Percentiles rank a stretch among this genome's conserved stretches.
These are phyloP conservation scores for Petrocephalus schoutedeni DNA, from an alignment of 2,797 vertebrate genomes.

Conservation along the genomic window DNA sequence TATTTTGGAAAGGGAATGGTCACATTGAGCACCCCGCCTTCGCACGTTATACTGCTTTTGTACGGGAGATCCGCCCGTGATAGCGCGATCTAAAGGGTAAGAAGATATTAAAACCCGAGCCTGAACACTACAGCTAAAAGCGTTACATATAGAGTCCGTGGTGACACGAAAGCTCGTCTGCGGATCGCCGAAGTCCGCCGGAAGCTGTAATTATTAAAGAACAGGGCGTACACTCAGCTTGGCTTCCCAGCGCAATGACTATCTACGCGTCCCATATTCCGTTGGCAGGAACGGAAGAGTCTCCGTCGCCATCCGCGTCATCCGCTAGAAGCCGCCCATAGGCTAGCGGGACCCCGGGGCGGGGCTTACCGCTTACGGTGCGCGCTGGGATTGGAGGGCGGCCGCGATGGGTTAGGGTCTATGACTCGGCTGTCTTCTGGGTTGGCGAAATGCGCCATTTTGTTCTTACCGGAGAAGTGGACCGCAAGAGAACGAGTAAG, in stretches of 20 bases:
- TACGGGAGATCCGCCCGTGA: background rate
- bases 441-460: constrained; percentile 74
- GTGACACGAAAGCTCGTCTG: background rate
- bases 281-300: constrained; percentile 8
- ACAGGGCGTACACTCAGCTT: constrained; percentile 2
- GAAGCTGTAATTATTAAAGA: constrained; percentile 2
- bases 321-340: background rate
- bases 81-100: background rate
- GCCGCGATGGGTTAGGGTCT: constrained; percentile 47
- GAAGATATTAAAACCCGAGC: background rate
- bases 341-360: background rate
- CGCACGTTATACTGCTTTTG: background rate
- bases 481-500: constrained; percentile 57
- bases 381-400: constrained; percentile 45
- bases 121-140: background rate
- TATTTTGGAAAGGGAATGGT: background rate
- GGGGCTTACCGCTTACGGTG: background rate
- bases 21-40: background rate
- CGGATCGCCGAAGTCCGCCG: background rate
- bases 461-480: constrained; percentile 61
- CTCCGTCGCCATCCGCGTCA: constrained; percentile 1
- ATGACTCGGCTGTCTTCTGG: constrained; percentile 55
- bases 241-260: background rate
- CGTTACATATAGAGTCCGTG: background rate
- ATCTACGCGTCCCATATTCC: constrained; percentile 16